A percentile compares a stretch with the other conserved stretches of the same genome.
phyloP scores from a whole-genome alignment of 2,797 vertebrate species.

The Spheniscus humboldti region DNA sequence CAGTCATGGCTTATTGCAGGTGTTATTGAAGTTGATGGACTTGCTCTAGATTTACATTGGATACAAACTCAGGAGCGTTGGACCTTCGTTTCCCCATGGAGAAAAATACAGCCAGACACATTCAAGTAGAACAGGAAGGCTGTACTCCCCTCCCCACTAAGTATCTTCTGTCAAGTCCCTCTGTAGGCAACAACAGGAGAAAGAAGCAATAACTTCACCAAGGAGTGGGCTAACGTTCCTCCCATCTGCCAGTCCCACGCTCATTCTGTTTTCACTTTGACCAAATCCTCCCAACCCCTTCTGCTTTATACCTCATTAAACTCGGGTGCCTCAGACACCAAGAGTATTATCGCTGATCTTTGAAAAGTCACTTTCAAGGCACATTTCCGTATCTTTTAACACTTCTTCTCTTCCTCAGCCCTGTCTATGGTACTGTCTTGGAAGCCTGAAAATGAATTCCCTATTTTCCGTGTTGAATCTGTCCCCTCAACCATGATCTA shows the following conservation, averaged over 20 bases:
- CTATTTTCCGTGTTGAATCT: not conserved
- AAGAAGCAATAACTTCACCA: not conserved
- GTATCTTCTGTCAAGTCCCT: not conserved
- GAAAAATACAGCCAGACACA: not conserved
- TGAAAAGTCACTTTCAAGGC: conserved; percentile 11
- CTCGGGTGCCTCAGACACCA: not conserved
- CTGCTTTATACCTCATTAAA: not conserved
- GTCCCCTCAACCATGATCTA: not conserved
- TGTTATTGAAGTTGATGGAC: not conserved
- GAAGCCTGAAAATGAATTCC: conserved; percentile 15
- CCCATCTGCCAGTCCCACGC: conserved; percentile 21
- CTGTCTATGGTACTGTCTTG: not conserved
- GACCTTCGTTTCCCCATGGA: not conserved
- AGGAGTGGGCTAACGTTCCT: not conserved
- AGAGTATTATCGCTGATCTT: not conserved
- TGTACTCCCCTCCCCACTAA: not conserved
- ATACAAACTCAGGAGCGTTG: not conserved
- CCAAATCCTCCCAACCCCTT: not conserved
- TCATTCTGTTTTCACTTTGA: conserved; percentile 44
- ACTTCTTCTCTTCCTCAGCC: not conserved
- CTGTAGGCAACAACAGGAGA: not conserved
- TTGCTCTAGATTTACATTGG: not conserved
- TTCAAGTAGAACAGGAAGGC: not conserved
- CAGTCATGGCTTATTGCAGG: not conserved
- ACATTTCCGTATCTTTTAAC: not conserved